Percentiles rank a stretch among this genome's conserved stretches.
Evolutionary conservation across 2,888 invertebrate species (phyloP).

Genomic region (Melanophora roralis): DNA sequence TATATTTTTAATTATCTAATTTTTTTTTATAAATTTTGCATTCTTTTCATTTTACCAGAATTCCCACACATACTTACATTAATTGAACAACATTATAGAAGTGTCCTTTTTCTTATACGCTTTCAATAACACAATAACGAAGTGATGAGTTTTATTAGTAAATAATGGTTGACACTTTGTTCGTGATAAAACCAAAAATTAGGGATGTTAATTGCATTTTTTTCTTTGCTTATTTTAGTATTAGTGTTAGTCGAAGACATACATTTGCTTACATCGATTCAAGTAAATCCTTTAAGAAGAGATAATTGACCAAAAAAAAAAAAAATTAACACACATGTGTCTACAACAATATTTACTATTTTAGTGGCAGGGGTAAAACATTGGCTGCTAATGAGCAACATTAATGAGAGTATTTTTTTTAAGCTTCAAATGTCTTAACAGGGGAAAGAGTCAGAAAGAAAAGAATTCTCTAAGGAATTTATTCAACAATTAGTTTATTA

Average conservation of each 20-base stretch:
- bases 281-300: background rate
- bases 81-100: slow-evolving; percentile 11
- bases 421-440: background rate
- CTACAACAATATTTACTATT: background rate
- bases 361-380: background rate
- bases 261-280: background rate
- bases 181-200: slow-evolving; percentile 1
- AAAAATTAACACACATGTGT: slow-evolving; percentile 54
- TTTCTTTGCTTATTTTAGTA: too few species aligned
- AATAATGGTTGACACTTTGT: slow-evolving; percentile 74
- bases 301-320: too few species aligned
- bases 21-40: too few species aligned
- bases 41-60: background rate
- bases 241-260: too few species aligned
- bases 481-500: slow-evolving; percentile 56
- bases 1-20: too few species aligned
- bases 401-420: slow-evolving; percentile 75
- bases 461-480: slow-evolving; percentile 51
- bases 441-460: background rate
- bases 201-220: slow-evolving; percentile 21
- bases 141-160: slow-evolving; percentile 75
- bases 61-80: slow-evolving; percentile 5
- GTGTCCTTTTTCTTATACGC: background rate
- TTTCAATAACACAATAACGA: slow-evolving; percentile 59
- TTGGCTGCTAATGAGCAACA: slow-evolving; percentile 75